Evolutionary conservation across 2,113 vertebrate genomes (phyloP).

Genomic region (Xenus cinereus): DNA sequence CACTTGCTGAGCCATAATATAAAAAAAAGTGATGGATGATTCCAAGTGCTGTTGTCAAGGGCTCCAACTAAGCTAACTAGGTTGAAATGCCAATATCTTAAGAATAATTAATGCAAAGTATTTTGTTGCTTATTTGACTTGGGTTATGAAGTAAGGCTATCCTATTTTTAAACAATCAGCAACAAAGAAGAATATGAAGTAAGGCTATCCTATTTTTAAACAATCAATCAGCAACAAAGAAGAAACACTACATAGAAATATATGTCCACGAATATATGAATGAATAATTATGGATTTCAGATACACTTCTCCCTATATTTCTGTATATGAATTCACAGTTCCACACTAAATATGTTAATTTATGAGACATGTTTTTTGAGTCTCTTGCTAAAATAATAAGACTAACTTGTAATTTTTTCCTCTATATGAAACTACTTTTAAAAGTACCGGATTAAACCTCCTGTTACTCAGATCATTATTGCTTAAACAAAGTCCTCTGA

Average conservation of each 20-base stretch:
- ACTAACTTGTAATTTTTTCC: background rate
- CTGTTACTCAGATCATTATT: conserved; percentile 4
- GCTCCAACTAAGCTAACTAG: background rate
- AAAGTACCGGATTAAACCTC: background rate
- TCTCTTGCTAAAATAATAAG: background rate
- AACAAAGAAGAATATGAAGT: background rate
- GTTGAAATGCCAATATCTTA: background rate
- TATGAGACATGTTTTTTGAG: background rate
- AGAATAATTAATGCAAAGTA: background rate
- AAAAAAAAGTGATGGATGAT: background rate
- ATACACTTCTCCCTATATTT: background rate
- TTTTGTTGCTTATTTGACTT: background rate
- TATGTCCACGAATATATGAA: background rate
- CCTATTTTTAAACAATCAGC: background rate
- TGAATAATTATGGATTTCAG: background rate
- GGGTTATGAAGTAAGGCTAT: background rate
- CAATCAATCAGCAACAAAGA: background rate
- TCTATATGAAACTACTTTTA: background rate
- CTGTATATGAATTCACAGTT: background rate
- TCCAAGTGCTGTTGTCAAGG: background rate
- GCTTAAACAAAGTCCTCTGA: background rate
- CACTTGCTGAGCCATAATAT: background rate
- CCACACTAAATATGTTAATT: background rate
- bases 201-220: background rate
- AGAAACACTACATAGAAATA: background rate